Evolutionary conservation across 92 coral and sea anemone species (phyloP).

Genomic region (Galaxea fascicularis): DNA sequence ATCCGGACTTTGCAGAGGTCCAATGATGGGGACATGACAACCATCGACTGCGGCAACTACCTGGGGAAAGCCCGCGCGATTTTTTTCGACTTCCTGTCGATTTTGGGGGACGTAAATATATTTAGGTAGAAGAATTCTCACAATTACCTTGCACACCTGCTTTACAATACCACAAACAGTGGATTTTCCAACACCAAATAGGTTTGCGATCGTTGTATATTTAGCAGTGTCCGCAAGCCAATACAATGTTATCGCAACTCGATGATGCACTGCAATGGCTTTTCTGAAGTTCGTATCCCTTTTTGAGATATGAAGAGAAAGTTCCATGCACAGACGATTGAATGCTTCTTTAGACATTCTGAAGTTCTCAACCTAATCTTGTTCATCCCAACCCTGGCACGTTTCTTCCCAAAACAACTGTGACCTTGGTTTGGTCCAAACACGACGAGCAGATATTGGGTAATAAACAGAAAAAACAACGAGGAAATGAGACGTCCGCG

Average conservation of each 20-base stretch:
- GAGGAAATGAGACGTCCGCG: not conserved
- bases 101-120: constrained; percentile 33
- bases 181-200: constrained; percentile 67
- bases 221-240: constrained; percentile 53
- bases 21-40: constrained; percentile 55
- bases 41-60: constrained; percentile 62
- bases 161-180: constrained; percentile 50
- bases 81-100: constrained; percentile 25
- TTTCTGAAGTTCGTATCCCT: constrained; percentile 47
- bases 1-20: constrained; percentile 39
- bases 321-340: constrained; percentile 40
- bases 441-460: constrained; percentile 8
- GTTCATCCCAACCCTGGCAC: constrained; percentile 37
- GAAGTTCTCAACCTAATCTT: constrained; percentile 40
- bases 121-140: constrained; percentile 27
- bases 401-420: constrained; percentile 25
- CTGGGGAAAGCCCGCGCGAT: constrained; percentile 46
- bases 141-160: constrained; percentile 45
- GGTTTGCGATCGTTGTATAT: constrained; percentile 50
- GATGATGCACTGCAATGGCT: constrained; percentile 39
- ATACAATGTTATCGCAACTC: constrained; percentile 61
- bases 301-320: constrained; percentile 42
- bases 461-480: constrained; percentile 19
- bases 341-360: constrained; percentile 48
- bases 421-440: constrained; percentile 20